Percentiles rank a stretch among this genome's conserved stretches.
Conservation (phyloP, 2,888 invertebrate species). For the Teleiodes luculella region DNA sequence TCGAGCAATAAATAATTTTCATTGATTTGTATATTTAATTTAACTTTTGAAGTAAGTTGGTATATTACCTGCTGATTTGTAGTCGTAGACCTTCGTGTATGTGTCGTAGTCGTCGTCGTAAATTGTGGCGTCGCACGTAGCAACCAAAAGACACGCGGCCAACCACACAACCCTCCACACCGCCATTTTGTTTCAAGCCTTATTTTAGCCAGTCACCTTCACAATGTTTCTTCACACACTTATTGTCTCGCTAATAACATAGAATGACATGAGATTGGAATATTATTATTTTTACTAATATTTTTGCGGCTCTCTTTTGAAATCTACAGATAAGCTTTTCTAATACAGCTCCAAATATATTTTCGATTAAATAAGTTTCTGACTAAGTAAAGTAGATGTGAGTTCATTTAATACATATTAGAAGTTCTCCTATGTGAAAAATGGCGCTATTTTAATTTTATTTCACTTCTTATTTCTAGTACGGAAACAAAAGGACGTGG, state of each 20-base stretch:
- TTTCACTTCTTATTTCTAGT: not conserved
- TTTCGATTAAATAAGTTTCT: not conserved
- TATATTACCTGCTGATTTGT: slow-evolving; percentile 59
- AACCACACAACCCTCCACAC: slow-evolving; percentile 49
- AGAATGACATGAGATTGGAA: slow-evolving; percentile 2
- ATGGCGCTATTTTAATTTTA: not conserved
- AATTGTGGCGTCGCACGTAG: slow-evolving; percentile 48
- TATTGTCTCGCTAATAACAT: not conserved
- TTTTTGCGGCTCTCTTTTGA: slow-evolving; percentile 38
- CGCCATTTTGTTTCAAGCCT: slow-evolving; percentile 39
- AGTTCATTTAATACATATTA: not conserved
- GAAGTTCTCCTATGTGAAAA: not conserved
- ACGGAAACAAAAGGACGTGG: not conserved
- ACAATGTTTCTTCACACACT: slow-evolving; percentile 11
- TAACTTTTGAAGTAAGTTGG: no score
- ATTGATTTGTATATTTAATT: no score
- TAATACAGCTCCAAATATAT: slow-evolving; percentile 1
- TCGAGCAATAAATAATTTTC: no score
- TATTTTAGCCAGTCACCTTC: slow-evolving; percentile 3
- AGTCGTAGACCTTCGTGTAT: slow-evolving; percentile 64
- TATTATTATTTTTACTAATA: slow-evolving; percentile 16
- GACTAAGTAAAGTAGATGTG: not conserved
- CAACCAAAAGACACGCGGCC: slow-evolving; percentile 42
- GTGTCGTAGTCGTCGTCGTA: slow-evolving; percentile 72
- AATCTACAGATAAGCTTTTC: no score